Conservation (phyloP, 2,113 vertebrate genomes). For the Ptilonorhynchus violaceus region DNA sequence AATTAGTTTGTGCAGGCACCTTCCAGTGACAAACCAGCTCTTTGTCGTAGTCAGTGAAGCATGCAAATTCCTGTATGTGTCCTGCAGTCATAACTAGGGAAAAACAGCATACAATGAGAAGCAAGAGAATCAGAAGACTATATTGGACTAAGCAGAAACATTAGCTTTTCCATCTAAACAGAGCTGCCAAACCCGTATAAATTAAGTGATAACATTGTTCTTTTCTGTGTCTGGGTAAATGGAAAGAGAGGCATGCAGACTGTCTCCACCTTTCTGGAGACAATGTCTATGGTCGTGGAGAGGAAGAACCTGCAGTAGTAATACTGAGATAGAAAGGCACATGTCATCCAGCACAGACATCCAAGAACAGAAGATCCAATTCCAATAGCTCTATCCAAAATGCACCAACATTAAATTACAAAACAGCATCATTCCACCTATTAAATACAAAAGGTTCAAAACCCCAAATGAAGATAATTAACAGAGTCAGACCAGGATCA, state of each 20-base stretch:
- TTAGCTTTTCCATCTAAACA: not conserved
- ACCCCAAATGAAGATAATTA: not conserved
- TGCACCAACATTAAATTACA: not conserved
- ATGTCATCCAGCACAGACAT: not conserved
- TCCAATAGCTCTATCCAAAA: not conserved
- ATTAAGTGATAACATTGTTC: not conserved
- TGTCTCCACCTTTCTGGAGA: not conserved
- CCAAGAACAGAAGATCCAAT: not conserved
- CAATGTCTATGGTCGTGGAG: rapidly evolving
- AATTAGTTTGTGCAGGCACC: conserved; percentile 12
- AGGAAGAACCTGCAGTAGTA: not conserved
- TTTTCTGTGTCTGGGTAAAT: not conserved
- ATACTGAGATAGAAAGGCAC: not conserved
- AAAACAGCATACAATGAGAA: not conserved
- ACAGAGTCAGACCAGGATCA: not conserved
- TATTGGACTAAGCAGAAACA: not conserved
- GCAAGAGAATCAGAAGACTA: not conserved
- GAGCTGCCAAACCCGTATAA: not conserved
- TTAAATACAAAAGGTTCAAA: not conserved
- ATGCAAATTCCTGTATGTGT: not conserved
- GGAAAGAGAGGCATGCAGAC: not conserved
- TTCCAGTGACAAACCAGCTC: conserved; percentile 66
- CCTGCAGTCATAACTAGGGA: conserved; percentile 14
- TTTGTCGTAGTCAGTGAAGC: conserved; percentile 60
- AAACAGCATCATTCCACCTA: not conserved